Base-by-base conservation (phyloP, 2,888 invertebrate genomes). In the Pseudolycoriella hygida region DNA sequence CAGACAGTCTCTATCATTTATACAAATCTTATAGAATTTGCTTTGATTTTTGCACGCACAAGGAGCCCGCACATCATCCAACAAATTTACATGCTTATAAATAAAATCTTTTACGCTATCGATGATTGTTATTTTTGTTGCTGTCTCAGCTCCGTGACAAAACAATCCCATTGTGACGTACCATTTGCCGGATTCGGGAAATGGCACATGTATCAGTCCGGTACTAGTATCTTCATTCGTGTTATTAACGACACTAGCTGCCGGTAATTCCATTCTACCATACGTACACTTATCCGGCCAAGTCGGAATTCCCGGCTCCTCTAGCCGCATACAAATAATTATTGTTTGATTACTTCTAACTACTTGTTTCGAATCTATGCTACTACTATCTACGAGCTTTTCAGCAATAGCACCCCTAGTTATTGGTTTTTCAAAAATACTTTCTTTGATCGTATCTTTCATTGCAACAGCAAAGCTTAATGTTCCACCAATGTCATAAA, bases 121-220 rank as follows among this genome's bases (percentile, higher is more conserved):
- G 17, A 62, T 62, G 30, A 59, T 59, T 30, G 57, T 56, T 2
- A 56, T 55, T 2, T 59, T 55, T 2, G 61, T 68, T n/a, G 57
- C 66, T 56, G 55, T 72, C 64, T 45, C 15, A 52, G 59, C 57
- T 67, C 70, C 18, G 67, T 73, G 71, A 53, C 85, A 86, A 56
- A 78, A 80, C 43, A 84, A 64, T 41, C 74, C 72, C 50, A 88
- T 64, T 1, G 80, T 78, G 15, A 87, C 60, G 64, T 81, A 86
- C 88, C 89, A 92, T 32, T 67, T 66, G 0, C 90, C 90, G 25
- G 80, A 75, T 54, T 87, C 86, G 0, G 90, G 90, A 56, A 77
- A 92, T 1, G 90, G 90, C 20, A 84, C 73, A 49, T 77, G 71
- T 14, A 76, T 61, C 43, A 75, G 71, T 6, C 72, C 71, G 44